phyloP scores from a whole-genome alignment of 2,888 invertebrate species.

The Papilio gigon region DNA sequence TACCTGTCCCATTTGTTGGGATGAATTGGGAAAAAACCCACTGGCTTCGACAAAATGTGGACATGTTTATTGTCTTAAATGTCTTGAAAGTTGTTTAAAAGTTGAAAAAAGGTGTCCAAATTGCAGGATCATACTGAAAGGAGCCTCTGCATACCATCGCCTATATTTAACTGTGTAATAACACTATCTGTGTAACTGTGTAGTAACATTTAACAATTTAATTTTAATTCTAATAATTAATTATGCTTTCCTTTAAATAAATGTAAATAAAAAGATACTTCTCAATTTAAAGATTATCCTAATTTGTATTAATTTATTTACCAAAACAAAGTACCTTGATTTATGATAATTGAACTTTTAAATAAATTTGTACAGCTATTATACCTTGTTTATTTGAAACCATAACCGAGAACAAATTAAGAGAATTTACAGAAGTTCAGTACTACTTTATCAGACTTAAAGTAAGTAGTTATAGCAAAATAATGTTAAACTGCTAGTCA shows the following conservation, averaged over 20 bases:
- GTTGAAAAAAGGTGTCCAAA: conserved; percentile 61
- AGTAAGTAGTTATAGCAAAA: no score
- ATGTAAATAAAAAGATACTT: neutral
- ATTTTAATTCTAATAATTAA: neutral
- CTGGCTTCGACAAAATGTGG: conserved; percentile 70
- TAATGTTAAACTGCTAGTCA: no score
- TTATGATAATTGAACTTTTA: neutral
- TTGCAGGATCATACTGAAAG: conserved; percentile 58
- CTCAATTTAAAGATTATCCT: neutral
- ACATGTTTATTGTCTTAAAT: conserved; percentile 64
- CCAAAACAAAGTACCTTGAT: neutral
- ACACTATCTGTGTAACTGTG: no score
- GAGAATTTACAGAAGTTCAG: no score
- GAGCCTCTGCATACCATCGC: conserved; percentile 58
- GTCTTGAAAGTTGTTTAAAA: conserved; percentile 54
- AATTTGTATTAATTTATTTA: neutral
- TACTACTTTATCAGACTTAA: no score
- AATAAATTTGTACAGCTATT: neutral
- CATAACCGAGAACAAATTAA: no score
- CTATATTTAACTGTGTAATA: conserved; percentile 42
- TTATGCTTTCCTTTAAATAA: neutral
- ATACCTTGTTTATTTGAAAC: neutral
- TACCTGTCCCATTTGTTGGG: conserved; percentile 67
- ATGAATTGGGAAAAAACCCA: conserved; percentile 58
- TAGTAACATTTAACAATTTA: neutral